Evolutionary conservation across 1,140 invertebrate species (phyloP).

Genomic region (Philopotamus ludificatus): DNA sequence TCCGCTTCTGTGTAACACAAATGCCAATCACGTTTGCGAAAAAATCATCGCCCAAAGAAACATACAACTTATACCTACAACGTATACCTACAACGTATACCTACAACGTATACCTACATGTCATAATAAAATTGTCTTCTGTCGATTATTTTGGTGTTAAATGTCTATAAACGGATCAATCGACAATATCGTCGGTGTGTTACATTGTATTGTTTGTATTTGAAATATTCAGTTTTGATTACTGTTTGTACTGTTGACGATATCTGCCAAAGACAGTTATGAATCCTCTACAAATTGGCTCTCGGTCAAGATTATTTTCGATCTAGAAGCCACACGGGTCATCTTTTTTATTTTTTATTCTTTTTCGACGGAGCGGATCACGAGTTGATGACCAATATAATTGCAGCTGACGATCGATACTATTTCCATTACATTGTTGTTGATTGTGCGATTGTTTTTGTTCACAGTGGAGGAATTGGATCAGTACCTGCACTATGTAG

Average conservation of each 20-base stretch:
- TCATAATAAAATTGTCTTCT: no score
- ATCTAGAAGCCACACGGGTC: constrained; percentile 10
- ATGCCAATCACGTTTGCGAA: constrained; percentile 11
- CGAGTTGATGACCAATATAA: background rate
- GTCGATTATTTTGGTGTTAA: no score
- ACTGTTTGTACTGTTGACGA: constrained; percentile 3
- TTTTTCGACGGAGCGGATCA: background rate
- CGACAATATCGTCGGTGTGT: no score
- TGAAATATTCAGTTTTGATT: background rate
- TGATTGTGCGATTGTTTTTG: constrained; percentile 34
- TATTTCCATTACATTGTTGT: background rate
- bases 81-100: no score
- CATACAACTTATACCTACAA: no score
- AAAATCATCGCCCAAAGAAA: background rate
- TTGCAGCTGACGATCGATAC: background rate
- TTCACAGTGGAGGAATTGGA: constrained; percentile 68
- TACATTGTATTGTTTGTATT: no score
- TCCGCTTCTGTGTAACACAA: constrained; percentile 1
- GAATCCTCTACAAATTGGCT: constrained; percentile 15
- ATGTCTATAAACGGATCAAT: no score
- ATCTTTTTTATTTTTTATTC: constrained; percentile 43
- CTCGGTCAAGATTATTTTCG: constrained; percentile 15
- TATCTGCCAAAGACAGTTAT: constrained; percentile 11
- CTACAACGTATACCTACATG: no score
- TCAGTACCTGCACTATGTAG: constrained; percentile 74